Base-by-base conservation (phyloP, 2,888 invertebrate species). In the Machimus rusticus region DNA sequence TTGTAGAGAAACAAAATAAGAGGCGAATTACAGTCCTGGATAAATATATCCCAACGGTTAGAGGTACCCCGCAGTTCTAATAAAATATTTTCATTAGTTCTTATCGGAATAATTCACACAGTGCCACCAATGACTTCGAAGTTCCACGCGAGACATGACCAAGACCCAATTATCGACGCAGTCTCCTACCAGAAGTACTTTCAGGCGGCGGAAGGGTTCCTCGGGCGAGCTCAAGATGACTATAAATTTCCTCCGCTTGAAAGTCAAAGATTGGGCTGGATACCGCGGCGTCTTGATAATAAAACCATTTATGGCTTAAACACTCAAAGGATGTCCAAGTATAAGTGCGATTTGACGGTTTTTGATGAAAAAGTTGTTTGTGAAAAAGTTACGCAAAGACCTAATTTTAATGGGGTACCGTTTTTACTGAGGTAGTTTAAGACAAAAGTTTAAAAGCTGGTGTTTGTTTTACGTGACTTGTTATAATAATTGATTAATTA, bases 231-330 rank as follows among this genome's bases (percentile, higher is more conserved):
- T 0, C 88, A 88, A n/a, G 89, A 88, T 14, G 86, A 88, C 12
- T 86, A 89, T 31, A 90, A 89, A 12, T 88, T 90, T 46, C 92
- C 92, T 2, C 28, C 90, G 5, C 89, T 92, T 23, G 91, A 92
- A 88, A 92, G 91, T 6, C 91, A 92, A 88, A 90, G 89, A 4
- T 92, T 92, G 43, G 92, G 92, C 31, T 92, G 92, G 92, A 87
- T 91, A 85, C 91, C 91, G n/a, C 12, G n/a, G 1, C 19, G 14
- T 39, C 39, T 74, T 5, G 39, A 84, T 34, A 19, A 81, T 28
- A 31, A 81, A 14, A 31, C 14, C n/a, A 0, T 81, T 28, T 55
- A 81, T 34, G n/a, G 51, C 46, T 16, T 55, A 34, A 81, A 81
- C 19, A 12, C 12, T 34, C 14, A 16, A 39, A 23, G 66, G 28